A percentile compares a stretch with the other conserved stretches of the same genome.
Evolutionary conservation across 2,888 invertebrate genomes (phyloP).

Genomic region (Philopedon plagiatum): DNA sequence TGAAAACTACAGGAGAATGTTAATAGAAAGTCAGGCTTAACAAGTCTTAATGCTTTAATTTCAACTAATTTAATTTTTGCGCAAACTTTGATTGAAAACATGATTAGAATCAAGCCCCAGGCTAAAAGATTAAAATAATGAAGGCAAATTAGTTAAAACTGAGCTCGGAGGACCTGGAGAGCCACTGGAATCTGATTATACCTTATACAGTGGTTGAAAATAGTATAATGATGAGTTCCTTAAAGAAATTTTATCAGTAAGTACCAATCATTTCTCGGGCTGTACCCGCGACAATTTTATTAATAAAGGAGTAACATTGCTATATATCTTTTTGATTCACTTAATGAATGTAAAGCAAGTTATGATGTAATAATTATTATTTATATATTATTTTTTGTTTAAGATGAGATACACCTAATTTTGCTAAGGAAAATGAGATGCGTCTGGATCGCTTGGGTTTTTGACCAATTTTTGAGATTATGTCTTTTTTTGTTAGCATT

Average conservation of each 20-base stretch:
- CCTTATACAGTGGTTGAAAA: neutral
- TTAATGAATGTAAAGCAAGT: no score
- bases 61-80: conserved; percentile 32
- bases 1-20: neutral
- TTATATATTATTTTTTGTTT: no score
- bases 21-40: neutral
- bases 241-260: neutral
- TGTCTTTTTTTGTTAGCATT: no score
- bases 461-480: no score
- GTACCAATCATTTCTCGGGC: no score
- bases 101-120: conserved; percentile 27
- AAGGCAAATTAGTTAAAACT: conserved; percentile 23
- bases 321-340: no score
- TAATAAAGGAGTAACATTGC: no score
- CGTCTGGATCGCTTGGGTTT: no score
- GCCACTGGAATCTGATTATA: conserved; percentile 11
- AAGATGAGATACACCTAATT: no score
- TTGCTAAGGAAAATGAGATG: no score
- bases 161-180: conserved; percentile 1
- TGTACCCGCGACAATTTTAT: no score
- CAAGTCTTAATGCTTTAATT: neutral
- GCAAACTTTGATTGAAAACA: conserved; percentile 38
- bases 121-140: conserved; percentile 34
- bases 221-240: neutral
- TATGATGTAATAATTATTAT: no score